Conservation (phyloP, 2,888 invertebrate species). For the Ptilodon capucinus region DNA sequence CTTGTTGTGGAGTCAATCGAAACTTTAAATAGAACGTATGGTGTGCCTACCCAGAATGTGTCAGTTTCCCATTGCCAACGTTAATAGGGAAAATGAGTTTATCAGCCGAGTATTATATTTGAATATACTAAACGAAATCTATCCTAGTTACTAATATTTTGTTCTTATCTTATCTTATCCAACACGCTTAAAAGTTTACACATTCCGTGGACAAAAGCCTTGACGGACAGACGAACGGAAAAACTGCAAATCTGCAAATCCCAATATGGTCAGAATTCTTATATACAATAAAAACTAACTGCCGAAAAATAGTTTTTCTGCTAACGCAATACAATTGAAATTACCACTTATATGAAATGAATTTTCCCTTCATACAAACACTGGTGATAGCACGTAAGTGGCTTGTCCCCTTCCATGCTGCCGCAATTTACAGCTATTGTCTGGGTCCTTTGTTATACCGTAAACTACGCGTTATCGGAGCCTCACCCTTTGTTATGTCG, state of each 20-base stretch:
- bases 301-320: too few species aligned
- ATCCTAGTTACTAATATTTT: too few species aligned
- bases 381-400: neutral
- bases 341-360: neutral
- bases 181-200: too few species aligned
- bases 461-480: neutral
- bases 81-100: neutral
- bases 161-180: too few species aligned
- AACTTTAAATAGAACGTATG: constrained; percentile 23
- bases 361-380: neutral
- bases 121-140: too few species aligned
- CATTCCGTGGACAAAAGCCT: too few species aligned
- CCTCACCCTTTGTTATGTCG: neutral
- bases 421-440: neutral
- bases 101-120: too few species aligned
- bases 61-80: neutral
- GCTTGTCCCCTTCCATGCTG: neutral
- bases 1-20: constrained; percentile 28
- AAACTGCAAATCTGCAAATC: too few species aligned
- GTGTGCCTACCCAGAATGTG: constrained; percentile 5
- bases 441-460: neutral
- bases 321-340: too few species aligned
- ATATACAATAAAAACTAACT: too few species aligned
- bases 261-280: too few species aligned
- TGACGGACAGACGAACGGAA: too few species aligned